A percentile compares a stretch with the other conserved stretches of the same genome.
These are phyloP conservation scores for Tachypleus tridentatus DNA, from an alignment of 1,140 invertebrate genomes.

Conservation along the genomic window DNA sequence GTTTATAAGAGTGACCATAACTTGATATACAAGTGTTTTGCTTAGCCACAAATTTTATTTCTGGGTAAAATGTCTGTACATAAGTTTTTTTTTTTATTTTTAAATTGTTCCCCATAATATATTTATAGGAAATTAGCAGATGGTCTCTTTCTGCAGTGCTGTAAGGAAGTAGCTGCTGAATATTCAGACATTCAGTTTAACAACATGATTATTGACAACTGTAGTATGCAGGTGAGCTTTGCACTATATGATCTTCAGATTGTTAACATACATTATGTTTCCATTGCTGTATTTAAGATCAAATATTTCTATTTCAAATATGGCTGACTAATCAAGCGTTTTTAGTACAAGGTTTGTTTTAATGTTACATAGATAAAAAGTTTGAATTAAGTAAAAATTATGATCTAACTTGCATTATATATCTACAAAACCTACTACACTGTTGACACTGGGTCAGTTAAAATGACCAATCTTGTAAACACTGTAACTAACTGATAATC, in stretches of 20 bases:
- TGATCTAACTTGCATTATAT: no score
- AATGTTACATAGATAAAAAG: no score
- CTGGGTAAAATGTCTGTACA: background rate
- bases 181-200: constrained; percentile 92
- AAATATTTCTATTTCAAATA: constrained; percentile 18
- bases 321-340: constrained; percentile 3
- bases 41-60: background rate
- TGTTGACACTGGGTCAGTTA: no score
- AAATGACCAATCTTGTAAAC: no score
- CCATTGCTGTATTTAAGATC: background rate
- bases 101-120: background rate
- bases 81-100: constrained; percentile 2
- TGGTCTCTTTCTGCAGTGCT: constrained; percentile 83
- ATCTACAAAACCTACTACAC: no score
- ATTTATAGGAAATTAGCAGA: constrained; percentile 77
- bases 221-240: constrained; percentile 65
- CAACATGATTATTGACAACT: constrained; percentile 97
- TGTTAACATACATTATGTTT: no score
- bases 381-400: no score
- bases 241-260: no score
- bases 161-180: constrained; percentile 74
- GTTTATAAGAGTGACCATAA: background rate
- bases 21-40: background rate
- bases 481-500: no score
- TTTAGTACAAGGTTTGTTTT: no score